phyloP scores from a whole-genome alignment of 2,888 invertebrate genomes.

The Operophtera brumata region DNA sequence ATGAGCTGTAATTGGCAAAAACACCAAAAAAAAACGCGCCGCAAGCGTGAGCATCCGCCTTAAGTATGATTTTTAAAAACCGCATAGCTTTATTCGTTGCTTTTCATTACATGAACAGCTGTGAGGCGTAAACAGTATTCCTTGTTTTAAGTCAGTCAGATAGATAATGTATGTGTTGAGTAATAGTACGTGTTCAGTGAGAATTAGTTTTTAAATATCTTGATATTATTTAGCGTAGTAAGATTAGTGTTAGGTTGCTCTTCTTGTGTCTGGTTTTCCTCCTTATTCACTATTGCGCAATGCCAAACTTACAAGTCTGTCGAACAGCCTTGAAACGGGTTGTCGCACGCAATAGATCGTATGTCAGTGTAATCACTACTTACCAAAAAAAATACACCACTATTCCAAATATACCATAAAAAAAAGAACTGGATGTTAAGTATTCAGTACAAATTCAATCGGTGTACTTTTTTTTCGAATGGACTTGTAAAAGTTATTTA shows the following conservation, averaged over 20 bases:
- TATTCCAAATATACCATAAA: no score
- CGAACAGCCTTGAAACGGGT: background rate
- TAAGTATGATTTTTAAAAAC: constrained; percentile 6
- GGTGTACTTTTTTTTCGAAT: no score
- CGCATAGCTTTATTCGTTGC: constrained; percentile 20
- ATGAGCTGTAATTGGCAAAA: no score
- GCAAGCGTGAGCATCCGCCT: no score
- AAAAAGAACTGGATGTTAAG: no score
- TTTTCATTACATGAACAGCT: constrained; percentile 26
- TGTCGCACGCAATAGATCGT: background rate
- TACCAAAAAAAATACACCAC: background rate
- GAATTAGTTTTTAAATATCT: constrained; percentile 59
- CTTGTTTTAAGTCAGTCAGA: constrained; percentile 28
- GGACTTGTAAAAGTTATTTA: no score
- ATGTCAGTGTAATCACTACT: background rate
- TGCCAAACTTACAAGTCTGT: constrained; percentile 2
- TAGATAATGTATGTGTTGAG: constrained; percentile 42
- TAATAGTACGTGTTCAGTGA: constrained; percentile 62
- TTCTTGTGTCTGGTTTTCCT: constrained; percentile 27
- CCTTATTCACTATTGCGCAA: background rate
- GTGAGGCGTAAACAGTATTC: constrained; percentile 29
- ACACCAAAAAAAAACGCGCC: no score
- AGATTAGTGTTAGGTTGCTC: constrained; percentile 51
- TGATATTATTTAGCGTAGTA: constrained; percentile 60
- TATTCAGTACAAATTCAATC: no score